Evolutionary conservation across 2,888 invertebrate genomes (phyloP).

Genomic region (Erebia ligea): DNA sequence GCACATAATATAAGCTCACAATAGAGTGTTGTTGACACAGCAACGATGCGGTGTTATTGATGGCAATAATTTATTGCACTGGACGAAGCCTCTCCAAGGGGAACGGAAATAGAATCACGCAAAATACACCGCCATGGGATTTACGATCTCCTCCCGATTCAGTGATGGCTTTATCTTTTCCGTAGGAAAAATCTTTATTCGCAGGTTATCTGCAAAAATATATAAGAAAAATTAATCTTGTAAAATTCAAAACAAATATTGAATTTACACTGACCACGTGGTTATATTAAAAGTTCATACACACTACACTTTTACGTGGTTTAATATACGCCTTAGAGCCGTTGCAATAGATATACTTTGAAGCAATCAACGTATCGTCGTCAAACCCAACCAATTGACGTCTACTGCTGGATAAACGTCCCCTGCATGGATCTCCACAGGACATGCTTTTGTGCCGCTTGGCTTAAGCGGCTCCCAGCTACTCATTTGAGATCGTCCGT

Average conservation of each 20-base stretch:
- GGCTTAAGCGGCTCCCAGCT: no score
- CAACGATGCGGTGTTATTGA: slow-evolving; percentile 72
- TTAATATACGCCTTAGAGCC: no score
- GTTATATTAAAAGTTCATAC: no score
- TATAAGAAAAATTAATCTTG: neutral
- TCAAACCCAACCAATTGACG: no score
- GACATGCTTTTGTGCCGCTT: no score
- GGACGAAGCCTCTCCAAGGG: slow-evolving; percentile 64
- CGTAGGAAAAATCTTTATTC: slow-evolving; percentile 6
- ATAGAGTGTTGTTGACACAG: slow-evolving; percentile 74
- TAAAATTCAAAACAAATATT: neutral
- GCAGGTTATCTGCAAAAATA: neutral
- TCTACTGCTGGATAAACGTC: no score
- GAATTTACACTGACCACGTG: no score
- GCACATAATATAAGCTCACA: slow-evolving; percentile 54
- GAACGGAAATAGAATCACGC: slow-evolving; percentile 72
- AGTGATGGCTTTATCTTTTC: slow-evolving; percentile 74
- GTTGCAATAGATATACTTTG: no score
- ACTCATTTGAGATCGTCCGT: no score
- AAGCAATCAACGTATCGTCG: no score
- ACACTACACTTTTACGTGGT: no score
- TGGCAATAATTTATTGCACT: slow-evolving; percentile 76
- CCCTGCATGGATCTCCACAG: no score
- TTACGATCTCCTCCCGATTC: slow-evolving; percentile 68
- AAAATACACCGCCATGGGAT: slow-evolving; percentile 63